Evolutionary conservation across 1,140 invertebrate species (phyloP), one percentile per base, ranked within the genome.

Genomic region (Limonius californicus): DNA sequence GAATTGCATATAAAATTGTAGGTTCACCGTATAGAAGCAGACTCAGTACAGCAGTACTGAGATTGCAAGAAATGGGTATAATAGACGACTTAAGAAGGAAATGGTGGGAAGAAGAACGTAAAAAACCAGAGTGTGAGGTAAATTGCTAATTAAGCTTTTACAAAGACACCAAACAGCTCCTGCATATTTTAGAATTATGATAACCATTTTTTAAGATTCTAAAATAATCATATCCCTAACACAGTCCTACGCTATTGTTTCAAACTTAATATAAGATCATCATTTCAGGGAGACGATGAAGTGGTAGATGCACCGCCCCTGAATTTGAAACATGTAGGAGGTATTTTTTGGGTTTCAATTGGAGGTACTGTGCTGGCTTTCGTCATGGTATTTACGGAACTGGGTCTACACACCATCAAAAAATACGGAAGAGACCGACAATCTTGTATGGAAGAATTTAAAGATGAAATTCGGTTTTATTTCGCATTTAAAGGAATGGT

Each of bases 101-200:
- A 77, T 96, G 92, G 94, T 95, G 92, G 92, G 85, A 88, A 73
- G 83, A 89, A 72, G 87, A 89, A 72, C 73, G 86, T 57, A 89
- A 89, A 0, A 88, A 87, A 21, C 86, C 88, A 1, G 82, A 82
- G 39, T 92, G 90, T 75, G 76, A 80, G 66, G 89, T 91, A 75
- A 50, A 18, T 18, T 27, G n/a, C n/a, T n/a, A n/a, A n/a, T n/a
- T n/a, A n/a, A n/a, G n/a, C n/a, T n/a, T n/a, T n/a, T n/a, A n/a
- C n/a, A n/a, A n/a, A n/a, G n/a, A n/a, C n/a, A n/a, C n/a, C n/a
- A n/a, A n/a, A n/a, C n/a, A n/a, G n/a, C n/a, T n/a, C n/a, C n/a
- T n/a, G n/a, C n/a, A n/a, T n/a, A n/a, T n/a, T n/a, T n/a, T n/a
- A n/a, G n/a, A n/a, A n/a, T n/a, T n/a, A n/a, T n/a, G n/a, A n/a